These are phyloP conservation scores for Phragmatobia fuliginosa DNA, from an alignment of 2,888 invertebrate species.

Conservation along the genomic window DNA sequence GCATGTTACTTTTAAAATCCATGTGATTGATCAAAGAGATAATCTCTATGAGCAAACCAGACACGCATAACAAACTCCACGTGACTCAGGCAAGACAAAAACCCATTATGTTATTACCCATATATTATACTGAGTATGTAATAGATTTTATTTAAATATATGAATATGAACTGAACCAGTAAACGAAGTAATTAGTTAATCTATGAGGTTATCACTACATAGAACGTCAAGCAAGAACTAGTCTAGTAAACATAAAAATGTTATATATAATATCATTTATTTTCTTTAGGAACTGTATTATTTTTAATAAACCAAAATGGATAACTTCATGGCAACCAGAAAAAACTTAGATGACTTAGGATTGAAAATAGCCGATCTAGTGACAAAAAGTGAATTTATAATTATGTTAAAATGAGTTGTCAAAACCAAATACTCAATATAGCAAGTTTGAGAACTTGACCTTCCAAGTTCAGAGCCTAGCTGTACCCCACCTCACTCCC, in stretches of 20 bases:
- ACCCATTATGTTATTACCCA: background rate
- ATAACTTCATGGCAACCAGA: no score
- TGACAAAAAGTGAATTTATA: conserved; percentile 28
- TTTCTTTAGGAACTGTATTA: no score
- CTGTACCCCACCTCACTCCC: conserved; percentile 56
- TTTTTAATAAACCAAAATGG: no score
- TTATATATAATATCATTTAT: background rate
- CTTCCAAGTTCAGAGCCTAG: conserved; percentile 77
- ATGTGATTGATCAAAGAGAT: background rate
- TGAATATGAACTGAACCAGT: background rate
- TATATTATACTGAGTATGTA: no score
- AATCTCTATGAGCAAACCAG: background rate
- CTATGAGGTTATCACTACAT: no score
- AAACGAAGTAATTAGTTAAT: background rate
- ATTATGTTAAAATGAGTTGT: conserved; percentile 54
- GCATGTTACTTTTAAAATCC: background rate
- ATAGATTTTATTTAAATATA: background rate
- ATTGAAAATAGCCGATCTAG: conserved; percentile 14
- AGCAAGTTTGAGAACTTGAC: conserved; percentile 74
- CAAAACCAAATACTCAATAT: conserved; percentile 65
- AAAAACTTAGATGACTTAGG: background rate
- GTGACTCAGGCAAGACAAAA: conserved; percentile 3
- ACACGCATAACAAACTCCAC: background rate
- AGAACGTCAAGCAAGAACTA: background rate
- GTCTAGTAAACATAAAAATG: conserved; percentile 41